Evolutionary conservation across 2,113 vertebrate species (phyloP).

Genomic region (Castor canadensis): DNA sequence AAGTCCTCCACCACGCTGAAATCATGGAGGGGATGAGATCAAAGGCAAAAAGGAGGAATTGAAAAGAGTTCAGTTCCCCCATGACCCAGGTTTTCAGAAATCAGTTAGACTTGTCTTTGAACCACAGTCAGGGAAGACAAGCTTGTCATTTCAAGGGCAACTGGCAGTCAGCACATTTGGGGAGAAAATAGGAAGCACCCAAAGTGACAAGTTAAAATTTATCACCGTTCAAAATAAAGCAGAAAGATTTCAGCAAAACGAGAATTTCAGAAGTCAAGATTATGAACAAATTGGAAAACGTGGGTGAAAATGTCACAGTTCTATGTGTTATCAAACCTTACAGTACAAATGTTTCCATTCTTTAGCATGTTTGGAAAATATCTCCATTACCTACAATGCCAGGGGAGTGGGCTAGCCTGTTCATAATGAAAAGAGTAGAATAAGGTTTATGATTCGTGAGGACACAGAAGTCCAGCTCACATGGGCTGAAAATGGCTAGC

Average conservation of each 20-base stretch:
- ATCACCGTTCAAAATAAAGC: neutral
- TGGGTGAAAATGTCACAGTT: neutral
- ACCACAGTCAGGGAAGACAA: neutral
- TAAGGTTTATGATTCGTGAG: neutral
- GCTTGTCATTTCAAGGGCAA: neutral
- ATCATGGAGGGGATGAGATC: neutral
- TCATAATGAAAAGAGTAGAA: neutral
- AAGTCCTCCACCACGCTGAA: neutral
- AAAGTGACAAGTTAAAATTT: neutral
- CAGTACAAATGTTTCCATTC: neutral
- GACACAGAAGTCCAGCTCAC: conserved; percentile 24
- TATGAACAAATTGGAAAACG: neutral
- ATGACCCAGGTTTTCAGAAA: neutral
- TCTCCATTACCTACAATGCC: neutral
- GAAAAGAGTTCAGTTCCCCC: neutral
- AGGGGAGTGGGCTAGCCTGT: neutral
- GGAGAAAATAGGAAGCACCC: neutral
- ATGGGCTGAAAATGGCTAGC: neutral
- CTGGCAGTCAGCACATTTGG: neutral
- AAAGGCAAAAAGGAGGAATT: neutral
- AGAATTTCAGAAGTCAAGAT: neutral
- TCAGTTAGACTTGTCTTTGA: conserved; percentile 18
- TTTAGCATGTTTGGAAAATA: neutral
- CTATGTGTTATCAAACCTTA: neutral
- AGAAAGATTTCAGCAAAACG: neutral